Base-by-base conservation (phyloP, 2,888 invertebrate genomes). In the Camptogramma bilineatum region DNA sequence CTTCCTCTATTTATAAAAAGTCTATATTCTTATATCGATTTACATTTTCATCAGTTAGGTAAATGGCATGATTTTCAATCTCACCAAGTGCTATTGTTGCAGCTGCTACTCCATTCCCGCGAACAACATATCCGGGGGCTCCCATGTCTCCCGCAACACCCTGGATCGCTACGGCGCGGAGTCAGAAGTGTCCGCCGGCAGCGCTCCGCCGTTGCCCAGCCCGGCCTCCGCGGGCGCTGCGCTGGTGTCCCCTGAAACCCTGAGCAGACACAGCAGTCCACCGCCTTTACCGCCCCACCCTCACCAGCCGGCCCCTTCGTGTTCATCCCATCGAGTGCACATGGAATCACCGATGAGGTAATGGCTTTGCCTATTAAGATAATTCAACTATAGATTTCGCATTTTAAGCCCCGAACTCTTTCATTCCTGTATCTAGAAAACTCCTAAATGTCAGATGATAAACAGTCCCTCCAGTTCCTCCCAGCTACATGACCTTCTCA, bases 191-290 rank as follows among this genome's bases (percentile, higher is more conserved):
- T 91, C 91, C 0, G 82, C 83, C 0, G 88, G 94, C 69, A 90
- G 94, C 74, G 94, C 90, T 18, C 94, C 94, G 47, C 94, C 95
- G n/a, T 84, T 96, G 73, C 96, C 96, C 61, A 96, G 96, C 65
- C 96, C 96, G 44, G 96, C 96, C 28, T 95, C 96, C 19, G 95
- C 96, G 52, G 95, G 95, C 64, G 96, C 96, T 64, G 95, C 96
- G 61, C 94, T 97, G 77, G 96, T 96, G 72, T 96, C 96, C 28
- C 96, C 96, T 47, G 96, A 96, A 73, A 94, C 96, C 69, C 94
- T 96, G 79, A 95, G 95, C 84, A 90, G 95, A 69, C 96, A 96
- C 79, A 95, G 95, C 77, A 92, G 92, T 59, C 92, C 92, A 0
- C 92, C 95, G 86, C 84, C 91, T 0, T 75, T 91, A 51, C 91